Evolutionary conservation across 1,140 invertebrate genomes (phyloP), one percentile per base, ranked within the genome.

Genomic region (Drosophila miranda): DNA sequence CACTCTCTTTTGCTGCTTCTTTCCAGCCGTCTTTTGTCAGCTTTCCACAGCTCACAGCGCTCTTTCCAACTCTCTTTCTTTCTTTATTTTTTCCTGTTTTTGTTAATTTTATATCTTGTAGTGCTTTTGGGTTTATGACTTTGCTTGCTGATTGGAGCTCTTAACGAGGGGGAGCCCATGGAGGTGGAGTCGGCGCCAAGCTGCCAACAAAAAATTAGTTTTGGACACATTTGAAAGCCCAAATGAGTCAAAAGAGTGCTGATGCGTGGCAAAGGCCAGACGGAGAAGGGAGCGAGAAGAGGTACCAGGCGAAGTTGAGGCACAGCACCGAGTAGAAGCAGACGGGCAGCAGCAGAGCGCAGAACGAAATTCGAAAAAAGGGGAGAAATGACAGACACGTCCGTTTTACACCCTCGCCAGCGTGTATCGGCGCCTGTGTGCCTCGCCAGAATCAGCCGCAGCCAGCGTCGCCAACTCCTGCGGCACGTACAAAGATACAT

Each of bases 311-410:
- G 28, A 38, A 38, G 34, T 38, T 38, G 34, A 11, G 34, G 34
- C 34, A 38, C 34, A 38, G 34, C 11, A 13, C 34, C 11, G 34
- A 38, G 34, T 3, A 38, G 34, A 38, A 38, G 34, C 34, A 38
- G 58, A 21, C 6, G 49, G 26, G 41, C 34, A 13, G 30, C 41
- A 19, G 46, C 9, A 28, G 34, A 41, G 30, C 16, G 50, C 9
- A 52, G 63, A 68, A 68, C 14, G 44, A 44, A 68, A 52, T 69
- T 48, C n/a, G 53, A 56, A 52, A 41, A 41, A 43, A 30, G 13
- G 54, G 63, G 62, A 83, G 70, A 75, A 83, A 75, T 84, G 80
- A 84, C 79, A 72, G 79, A 72, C 79, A 83, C 80, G 79, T 83
- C 79, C 79, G 79, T 74, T 75, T 77, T 75, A 75, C 79, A 82